These are phyloP conservation scores for Geodia barretti DNA, from an alignment of 37 sponge, comb jelly and placozoan species.

Conservation along the genomic window DNA sequence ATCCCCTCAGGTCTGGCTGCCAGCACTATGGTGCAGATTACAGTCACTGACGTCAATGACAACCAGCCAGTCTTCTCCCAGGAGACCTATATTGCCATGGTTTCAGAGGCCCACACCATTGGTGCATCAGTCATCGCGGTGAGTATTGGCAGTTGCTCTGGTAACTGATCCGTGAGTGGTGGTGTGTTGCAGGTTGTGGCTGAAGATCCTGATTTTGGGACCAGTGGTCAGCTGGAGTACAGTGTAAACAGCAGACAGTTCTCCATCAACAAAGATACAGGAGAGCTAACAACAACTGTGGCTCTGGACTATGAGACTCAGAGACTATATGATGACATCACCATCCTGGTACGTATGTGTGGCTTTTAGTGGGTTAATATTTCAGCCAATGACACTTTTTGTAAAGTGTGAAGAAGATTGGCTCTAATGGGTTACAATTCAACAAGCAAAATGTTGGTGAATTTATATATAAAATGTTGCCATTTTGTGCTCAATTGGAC, in stretches of 20 bases:
- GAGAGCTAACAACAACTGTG: slow-evolving; percentile 20
- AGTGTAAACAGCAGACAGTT: slow-evolving; percentile 1
- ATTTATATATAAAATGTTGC: no score
- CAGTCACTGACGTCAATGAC: slow-evolving; percentile 62
- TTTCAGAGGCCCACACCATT: slow-evolving; percentile 25
- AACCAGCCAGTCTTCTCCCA: slow-evolving; percentile 48
- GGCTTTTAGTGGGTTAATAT: no score
- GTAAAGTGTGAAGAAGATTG: no score
- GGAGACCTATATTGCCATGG: slow-evolving; percentile 19
- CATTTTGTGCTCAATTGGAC: no score
- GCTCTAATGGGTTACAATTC: no score
- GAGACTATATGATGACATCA: not conserved
- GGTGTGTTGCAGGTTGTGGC: slow-evolving; percentile 17
- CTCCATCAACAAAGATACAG: slow-evolving; percentile 43
- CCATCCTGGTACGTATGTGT: not conserved
- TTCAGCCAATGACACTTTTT: no score
- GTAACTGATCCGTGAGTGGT: not conserved
- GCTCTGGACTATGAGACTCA: slow-evolving; percentile 49
- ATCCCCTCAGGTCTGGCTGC: not conserved
- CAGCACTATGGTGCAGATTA: slow-evolving; percentile 22
- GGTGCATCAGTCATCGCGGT: slow-evolving; percentile 24
- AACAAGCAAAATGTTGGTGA: no score
- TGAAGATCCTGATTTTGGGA: slow-evolving; percentile 21
- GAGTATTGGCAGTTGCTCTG: not conserved
- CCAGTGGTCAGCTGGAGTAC: slow-evolving; percentile 29